Conservation (phyloP, 1,140 invertebrate genomes). For the Coptotermes formosanus region DNA sequence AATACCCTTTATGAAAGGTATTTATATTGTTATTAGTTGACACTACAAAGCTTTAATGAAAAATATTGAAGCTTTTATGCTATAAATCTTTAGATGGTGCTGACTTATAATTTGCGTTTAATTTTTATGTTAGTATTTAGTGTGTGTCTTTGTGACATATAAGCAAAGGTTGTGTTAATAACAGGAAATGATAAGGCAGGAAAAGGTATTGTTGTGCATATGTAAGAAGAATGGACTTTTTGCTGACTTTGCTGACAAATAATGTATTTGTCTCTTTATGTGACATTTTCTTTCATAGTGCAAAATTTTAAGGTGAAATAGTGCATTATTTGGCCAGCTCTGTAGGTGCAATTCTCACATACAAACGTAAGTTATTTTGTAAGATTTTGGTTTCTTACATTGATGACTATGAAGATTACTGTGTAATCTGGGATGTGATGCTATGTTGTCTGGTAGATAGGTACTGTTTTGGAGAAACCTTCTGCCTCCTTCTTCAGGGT, state of each 20-base stretch:
- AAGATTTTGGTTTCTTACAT: no score
- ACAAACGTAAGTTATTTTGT: no score
- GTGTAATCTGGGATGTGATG: no score
- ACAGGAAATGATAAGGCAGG: neutral
- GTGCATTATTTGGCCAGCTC: no score
- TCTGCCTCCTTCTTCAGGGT: no score
- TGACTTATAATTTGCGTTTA: neutral
- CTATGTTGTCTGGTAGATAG: no score
- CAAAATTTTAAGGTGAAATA: no score
- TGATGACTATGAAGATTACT: no score
- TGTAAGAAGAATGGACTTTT: neutral
- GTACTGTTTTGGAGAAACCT: no score
- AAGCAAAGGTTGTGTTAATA: neutral
- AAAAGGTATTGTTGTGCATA: neutral
- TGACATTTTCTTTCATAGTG: no score
- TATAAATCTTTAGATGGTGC: neutral
- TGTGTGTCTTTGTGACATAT: neutral
- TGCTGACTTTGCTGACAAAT: neutral
- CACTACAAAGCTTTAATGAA: neutral
- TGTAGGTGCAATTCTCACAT: no score
- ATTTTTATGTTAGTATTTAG: neutral
- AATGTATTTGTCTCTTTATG: no score
- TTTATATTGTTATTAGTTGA: conserved; percentile 14
- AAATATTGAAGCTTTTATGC: neutral
- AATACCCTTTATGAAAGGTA: neutral